Percentiles rank a stretch among this genome's conserved stretches.
Evolutionary conservation across 2,888 invertebrate species (phyloP).

Genomic region (Macrophya alboannulata): DNA sequence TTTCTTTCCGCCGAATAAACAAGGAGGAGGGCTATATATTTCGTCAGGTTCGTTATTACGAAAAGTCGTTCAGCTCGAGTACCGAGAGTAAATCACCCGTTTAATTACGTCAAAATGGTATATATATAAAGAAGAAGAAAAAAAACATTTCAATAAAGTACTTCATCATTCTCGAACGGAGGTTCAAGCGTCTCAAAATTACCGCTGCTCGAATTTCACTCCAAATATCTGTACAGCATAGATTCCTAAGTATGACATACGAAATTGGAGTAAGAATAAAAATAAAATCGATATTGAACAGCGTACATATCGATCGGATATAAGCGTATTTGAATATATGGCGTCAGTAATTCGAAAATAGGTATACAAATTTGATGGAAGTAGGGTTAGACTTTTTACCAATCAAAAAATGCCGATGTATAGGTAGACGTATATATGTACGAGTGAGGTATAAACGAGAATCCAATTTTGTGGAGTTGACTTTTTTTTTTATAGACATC

Average conservation of each 20-base stretch:
- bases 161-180: background rate
- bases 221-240: background rate
- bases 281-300: background rate
- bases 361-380: background rate
- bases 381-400: constrained; percentile 32
- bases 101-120: background rate
- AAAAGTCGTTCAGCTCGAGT: background rate
- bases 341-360: background rate
- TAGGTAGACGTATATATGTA: background rate
- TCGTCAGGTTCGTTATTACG: background rate
- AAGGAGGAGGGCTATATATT: background rate
- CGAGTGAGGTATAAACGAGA: constrained; percentile 56
- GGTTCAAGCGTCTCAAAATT: background rate
- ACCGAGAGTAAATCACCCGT: constrained; percentile 21
- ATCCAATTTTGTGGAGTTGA: constrained; percentile 58
- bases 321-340: background rate
- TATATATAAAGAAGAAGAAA: too few relatives aligned
- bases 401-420: constrained; percentile 30
- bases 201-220: background rate
- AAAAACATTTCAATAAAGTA: constrained; percentile 3
- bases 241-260: too few relatives aligned
- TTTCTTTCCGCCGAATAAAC: background rate
- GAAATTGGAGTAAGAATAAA: too few relatives aligned
- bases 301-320: background rate
- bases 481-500: constrained; percentile 58